A percentile compares a stretch with the other conserved stretches of the same genome.
These are phyloP conservation scores for Lordiphosa stackelbergi DNA, from an alignment of 1,140 invertebrate genomes.

Conservation along the genomic window DNA sequence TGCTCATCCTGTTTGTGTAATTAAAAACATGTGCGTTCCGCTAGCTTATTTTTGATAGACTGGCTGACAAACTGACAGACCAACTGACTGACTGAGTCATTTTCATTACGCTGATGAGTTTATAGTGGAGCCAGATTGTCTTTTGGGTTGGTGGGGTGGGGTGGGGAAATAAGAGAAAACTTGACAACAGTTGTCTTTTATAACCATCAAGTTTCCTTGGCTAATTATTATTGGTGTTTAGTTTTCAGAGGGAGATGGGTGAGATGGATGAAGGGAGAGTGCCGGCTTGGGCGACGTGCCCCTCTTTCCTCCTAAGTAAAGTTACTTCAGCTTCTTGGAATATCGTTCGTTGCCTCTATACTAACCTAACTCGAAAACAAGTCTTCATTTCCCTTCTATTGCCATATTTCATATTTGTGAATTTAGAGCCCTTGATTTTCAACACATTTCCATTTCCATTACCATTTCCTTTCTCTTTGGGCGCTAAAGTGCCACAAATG, in stretches of 20 bases:
- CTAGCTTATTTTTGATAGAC: conserved; percentile 46
- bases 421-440: conserved; percentile 13
- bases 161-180: background rate
- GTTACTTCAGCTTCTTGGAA: too few species aligned
- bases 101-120: conserved; percentile 70
- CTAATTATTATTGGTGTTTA: conserved; percentile 53
- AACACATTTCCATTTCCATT: conserved; percentile 8
- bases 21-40: conserved; percentile 58
- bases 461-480: conserved; percentile 3
- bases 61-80: background rate
- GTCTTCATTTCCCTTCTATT: too few species aligned
- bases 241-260: conserved; percentile 15
- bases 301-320: too few species aligned
- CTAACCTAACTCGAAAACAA: too few species aligned
- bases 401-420: conserved; percentile 6
- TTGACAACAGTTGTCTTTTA: conserved; percentile 54
- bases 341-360: too few species aligned
- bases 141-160: background rate
- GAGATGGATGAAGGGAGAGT: too few species aligned
- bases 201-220: conserved; percentile 26
- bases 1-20: conserved; percentile 36
- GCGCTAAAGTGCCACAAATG: conserved; percentile 22
- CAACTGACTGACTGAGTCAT: conserved; percentile 26
- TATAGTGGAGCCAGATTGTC: conserved; percentile 58
- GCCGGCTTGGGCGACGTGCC: too few species aligned